These are phyloP conservation scores for Zaprionus capensis DNA, from an alignment of 1,140 invertebrate genomes.

Conservation along the genomic window DNA sequence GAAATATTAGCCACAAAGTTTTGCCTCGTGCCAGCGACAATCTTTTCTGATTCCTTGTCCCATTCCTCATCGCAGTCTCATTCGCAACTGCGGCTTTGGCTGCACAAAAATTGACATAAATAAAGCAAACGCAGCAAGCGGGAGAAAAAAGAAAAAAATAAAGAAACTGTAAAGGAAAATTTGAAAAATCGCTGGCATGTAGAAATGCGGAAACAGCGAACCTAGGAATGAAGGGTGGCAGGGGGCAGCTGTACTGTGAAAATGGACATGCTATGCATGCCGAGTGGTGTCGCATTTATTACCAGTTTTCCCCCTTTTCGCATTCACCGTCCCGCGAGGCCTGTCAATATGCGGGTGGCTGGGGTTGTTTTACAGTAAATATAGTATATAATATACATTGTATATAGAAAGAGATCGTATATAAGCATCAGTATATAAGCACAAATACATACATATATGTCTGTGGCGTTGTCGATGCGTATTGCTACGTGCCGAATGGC, in stretches of 20 bases:
- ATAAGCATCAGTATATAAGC: constrained; percentile 6
- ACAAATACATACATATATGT: constrained; percentile 34
- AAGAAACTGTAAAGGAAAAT: constrained; percentile 53
- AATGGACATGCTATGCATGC: constrained; percentile 81
- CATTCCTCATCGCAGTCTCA: constrained; percentile 8
- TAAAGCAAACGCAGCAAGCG: constrained; percentile 58
- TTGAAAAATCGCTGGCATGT: constrained; percentile 61
- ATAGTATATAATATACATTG: constrained; percentile 14
- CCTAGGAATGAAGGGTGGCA: background rate
- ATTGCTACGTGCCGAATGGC: constrained; percentile 80
- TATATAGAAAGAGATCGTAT: constrained; percentile 30
- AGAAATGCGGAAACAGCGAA: constrained; percentile 4
- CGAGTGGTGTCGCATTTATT: constrained; percentile 77
- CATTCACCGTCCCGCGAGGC: background rate
- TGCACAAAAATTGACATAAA: constrained; percentile 69
- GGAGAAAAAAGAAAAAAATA: background rate
- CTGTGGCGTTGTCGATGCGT: constrained; percentile 71
- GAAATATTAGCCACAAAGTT: constrained; percentile 58
- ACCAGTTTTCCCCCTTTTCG: constrained; percentile 34
- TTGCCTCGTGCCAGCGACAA: constrained; percentile 31
- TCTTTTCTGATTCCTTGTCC: constrained; percentile 21
- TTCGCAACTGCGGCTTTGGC: constrained; percentile 30
- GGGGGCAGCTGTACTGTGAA: constrained; percentile 38
- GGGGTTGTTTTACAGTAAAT: constrained; percentile 14
- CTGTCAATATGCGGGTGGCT: constrained; percentile 45